Percentiles rank a stretch among this genome's conserved stretches.
Evolutionary conservation across 2,888 invertebrate genomes (phyloP).

Genomic region (Meiosimyza platycephala): DNA sequence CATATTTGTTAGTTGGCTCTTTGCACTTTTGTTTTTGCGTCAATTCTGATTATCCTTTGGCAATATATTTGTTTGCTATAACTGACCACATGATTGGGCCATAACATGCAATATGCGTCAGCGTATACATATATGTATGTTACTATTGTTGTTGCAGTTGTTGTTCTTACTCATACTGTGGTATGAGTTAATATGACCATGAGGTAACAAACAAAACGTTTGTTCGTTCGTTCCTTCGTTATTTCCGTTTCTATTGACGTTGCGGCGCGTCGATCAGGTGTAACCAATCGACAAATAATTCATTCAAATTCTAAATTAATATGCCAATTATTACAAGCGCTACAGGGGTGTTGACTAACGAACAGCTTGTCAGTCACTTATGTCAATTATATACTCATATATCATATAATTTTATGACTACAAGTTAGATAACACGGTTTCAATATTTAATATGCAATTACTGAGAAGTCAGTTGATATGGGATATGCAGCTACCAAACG

Average conservation of each 20-base stretch:
- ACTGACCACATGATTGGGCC: slow-evolving; percentile 25
- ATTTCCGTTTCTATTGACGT: slow-evolving; percentile 15
- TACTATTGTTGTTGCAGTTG: not conserved
- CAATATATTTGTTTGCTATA: slow-evolving; percentile 10
- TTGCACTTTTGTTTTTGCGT: not conserved
- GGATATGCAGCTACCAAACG: too few relatives aligned
- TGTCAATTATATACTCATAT: slow-evolving; percentile 15
- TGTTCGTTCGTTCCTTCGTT: too few relatives aligned
- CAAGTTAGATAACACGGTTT: not conserved
- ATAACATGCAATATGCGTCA: slow-evolving; percentile 24
- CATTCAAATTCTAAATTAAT: slow-evolving; percentile 33
- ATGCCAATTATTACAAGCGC: slow-evolving; percentile 21
- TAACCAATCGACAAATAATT: slow-evolving; percentile 34
- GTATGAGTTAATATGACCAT: too few relatives aligned
- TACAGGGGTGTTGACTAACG: slow-evolving; percentile 31
- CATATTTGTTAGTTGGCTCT: not conserved
- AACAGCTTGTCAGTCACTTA: slow-evolving; percentile 37
- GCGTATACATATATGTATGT: not conserved
- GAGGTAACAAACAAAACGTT: too few relatives aligned
- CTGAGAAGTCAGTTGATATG: not conserved
- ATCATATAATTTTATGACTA: not conserved
- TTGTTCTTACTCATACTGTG: not conserved
- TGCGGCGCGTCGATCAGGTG: slow-evolving; percentile 32
- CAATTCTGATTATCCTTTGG: slow-evolving; percentile 15
- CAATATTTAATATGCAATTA: slow-evolving; percentile 26